A percentile compares a stretch with the other conserved stretches of the same genome.
phyloP scores from a whole-genome alignment of 2,888 invertebrate species.

The Onthophagus sagittarius region DNA sequence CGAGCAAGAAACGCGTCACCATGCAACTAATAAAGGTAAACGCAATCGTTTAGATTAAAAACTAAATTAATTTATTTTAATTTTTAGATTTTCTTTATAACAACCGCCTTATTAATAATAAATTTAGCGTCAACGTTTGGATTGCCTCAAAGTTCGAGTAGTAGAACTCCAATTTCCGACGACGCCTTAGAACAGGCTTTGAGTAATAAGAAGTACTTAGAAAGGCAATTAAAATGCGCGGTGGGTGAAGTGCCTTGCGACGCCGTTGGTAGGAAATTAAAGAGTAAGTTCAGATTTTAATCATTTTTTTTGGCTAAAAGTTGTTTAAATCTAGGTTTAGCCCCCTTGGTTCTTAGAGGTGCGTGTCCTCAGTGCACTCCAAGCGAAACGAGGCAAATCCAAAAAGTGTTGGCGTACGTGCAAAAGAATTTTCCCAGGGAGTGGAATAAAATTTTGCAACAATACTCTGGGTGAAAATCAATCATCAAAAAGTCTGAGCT shows the following conservation, averaged over 20 bases:
- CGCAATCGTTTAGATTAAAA: not conserved
- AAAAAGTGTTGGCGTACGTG: conserved; percentile 69
- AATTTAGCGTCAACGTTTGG: not conserved
- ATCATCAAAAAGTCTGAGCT: not conserved
- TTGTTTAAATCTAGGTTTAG: conserved; percentile 58
- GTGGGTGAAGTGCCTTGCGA: conserved; percentile 71
- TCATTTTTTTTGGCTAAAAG: not conserved
- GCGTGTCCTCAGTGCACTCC: conserved; percentile 69
- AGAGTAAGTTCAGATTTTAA: conserved; percentile 55
- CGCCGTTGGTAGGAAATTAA: conserved; percentile 66
- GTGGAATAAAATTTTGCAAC: conserved; percentile 70
- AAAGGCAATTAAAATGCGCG: conserved; percentile 69
- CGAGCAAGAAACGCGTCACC: not conserved
- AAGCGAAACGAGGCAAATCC: conserved; percentile 68
- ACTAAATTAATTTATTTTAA: not conserved
- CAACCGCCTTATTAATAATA: not conserved
- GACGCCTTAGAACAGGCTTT: conserved; percentile 64
- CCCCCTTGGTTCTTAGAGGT: conserved; percentile 69
- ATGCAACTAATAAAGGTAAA: not conserved
- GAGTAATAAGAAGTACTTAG: conserved; percentile 66
- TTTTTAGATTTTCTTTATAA: not conserved
- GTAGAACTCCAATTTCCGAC: conserved; percentile 52
- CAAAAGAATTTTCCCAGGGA: conserved; percentile 73
- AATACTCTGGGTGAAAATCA: conserved; percentile 54
- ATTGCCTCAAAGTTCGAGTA: not conserved